Evolutionary conservation across 2,113 vertebrate species (phyloP).

Genomic region (Danionella cerebrum): DNA sequence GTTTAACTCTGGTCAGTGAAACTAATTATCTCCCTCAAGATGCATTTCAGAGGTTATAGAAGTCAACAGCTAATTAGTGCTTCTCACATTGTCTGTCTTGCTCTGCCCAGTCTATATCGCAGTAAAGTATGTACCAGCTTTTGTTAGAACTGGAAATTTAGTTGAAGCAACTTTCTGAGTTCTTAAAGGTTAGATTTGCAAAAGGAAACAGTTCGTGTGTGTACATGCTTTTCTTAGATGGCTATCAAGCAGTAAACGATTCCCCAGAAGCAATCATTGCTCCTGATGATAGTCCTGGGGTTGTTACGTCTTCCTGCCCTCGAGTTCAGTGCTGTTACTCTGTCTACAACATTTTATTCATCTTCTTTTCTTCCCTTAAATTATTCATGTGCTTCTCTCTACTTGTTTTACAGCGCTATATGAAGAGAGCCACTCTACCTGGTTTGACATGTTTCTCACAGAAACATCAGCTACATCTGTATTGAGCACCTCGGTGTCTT

Average conservation of each 20-base stretch:
- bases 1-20: no score
- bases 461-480: not conserved
- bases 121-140: not conserved
- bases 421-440: not conserved
- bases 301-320: not conserved
- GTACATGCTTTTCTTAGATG: no score
- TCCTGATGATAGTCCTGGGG: not conserved
- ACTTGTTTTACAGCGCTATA: not conserved
- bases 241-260: not conserved
- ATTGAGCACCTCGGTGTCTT: not conserved
- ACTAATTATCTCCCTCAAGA: not conserved
- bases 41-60: constrained; percentile 1
- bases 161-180: not conserved
- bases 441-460: not conserved
- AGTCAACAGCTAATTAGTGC: not conserved
- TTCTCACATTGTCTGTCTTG: not conserved
- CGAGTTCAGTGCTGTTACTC: constrained; percentile 8
- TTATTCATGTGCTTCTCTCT: constrained; percentile 23
- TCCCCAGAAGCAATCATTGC: not conserved
- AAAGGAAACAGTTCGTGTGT: not conserved
- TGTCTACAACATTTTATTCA: not conserved
- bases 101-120: no score
- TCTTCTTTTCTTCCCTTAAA: constrained; percentile 6
- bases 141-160: not conserved
- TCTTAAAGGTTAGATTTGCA: not conserved